Evolutionary conservation across 2,113 vertebrate species (phyloP).

Genomic region (Urocynchramus pylzowi): DNA sequence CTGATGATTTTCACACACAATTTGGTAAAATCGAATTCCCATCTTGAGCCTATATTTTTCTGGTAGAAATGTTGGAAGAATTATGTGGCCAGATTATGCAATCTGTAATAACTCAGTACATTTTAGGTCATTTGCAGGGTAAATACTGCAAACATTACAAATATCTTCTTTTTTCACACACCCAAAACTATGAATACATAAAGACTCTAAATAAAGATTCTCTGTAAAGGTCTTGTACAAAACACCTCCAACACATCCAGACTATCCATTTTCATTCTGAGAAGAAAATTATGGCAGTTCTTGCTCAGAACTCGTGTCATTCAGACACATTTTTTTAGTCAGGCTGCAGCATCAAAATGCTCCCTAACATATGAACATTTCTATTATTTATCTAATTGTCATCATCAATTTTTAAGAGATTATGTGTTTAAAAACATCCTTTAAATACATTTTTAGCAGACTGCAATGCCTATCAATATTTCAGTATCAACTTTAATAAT

Average conservation of each 20-base stretch:
- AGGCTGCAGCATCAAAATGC: background rate
- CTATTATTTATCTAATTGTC: background rate
- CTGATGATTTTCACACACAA: background rate
- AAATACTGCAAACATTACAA: background rate
- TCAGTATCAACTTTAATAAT: background rate
- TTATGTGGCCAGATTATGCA: background rate
- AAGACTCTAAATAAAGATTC: background rate
- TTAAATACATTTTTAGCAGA: background rate
- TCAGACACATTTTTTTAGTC: background rate
- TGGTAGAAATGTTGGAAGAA: background rate
- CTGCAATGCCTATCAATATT: background rate
- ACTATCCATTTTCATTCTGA: background rate
- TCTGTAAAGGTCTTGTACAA: background rate
- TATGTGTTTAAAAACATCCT: background rate
- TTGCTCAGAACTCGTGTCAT: background rate
- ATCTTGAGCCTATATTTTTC: background rate
- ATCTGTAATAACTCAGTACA: background rate
- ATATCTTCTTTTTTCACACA: background rate
- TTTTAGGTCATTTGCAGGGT: background rate
- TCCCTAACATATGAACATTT: background rate
- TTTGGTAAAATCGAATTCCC: background rate
- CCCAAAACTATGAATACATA: background rate
- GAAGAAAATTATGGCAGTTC: background rate
- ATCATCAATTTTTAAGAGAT: background rate
- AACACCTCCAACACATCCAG: accelerated